Evolutionary conservation across 2,797 vertebrate species (phyloP).

Genomic region (Syngnathus acus): DNA sequence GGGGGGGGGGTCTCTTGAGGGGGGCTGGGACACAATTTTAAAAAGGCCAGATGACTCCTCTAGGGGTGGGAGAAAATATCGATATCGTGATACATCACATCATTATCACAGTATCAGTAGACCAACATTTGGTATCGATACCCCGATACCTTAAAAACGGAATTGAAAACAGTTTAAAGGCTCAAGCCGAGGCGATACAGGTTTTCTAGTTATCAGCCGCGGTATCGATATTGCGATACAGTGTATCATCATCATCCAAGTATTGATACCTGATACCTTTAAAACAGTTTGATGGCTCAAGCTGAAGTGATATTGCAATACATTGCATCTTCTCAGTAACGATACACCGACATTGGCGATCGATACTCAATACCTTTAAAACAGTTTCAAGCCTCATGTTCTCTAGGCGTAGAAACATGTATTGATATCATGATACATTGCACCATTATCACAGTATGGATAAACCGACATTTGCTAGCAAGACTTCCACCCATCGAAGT

Average conservation of each 20-base stretch:
- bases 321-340: not conserved
- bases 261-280: not conserved
- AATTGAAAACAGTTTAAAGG: not conserved
- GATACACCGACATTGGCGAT: not conserved
- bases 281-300: not conserved
- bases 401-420: not conserved
- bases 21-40: constrained; percentile 3
- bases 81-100: not conserved
- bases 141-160: not conserved
- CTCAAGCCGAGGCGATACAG: not conserved
- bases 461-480: not conserved
- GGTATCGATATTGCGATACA: not conserved
- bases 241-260: not conserved
- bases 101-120: not conserved
- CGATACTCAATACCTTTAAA: too few relatives aligned
- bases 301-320: not conserved
- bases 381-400: not conserved
- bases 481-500: not conserved
- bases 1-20: not conserved
- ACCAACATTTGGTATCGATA: not conserved
- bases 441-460: not conserved
- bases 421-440: not conserved
- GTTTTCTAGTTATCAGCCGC: not conserved
- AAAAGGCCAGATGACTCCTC: constrained; percentile 17
- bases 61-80: not conserved